A percentile compares a stretch with the other conserved stretches of the same genome.
Evolutionary conservation across 1,140 invertebrate genomes (phyloP).

Genomic region (Micrasema longulum): DNA sequence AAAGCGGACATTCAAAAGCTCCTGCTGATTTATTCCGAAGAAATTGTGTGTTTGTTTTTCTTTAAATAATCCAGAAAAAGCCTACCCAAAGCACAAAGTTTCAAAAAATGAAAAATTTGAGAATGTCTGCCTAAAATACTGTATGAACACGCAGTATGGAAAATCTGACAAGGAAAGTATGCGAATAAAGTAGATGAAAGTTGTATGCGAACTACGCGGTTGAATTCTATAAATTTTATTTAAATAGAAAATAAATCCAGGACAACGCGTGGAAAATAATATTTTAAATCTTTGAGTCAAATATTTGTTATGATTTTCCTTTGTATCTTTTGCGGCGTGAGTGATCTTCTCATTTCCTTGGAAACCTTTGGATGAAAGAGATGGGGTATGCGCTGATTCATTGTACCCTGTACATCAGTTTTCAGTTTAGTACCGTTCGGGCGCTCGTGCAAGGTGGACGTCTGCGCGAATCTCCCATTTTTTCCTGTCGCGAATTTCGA

Average conservation of each 20-base stretch:
- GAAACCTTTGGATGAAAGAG: neutral
- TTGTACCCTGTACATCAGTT: conserved; percentile 13
- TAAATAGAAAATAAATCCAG: neutral
- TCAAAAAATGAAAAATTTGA: conserved; percentile 5
- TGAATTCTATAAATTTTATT: neutral
- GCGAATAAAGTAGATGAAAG: conserved; percentile 1
- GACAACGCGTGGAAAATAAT: neutral
- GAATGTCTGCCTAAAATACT: conserved; percentile 11
- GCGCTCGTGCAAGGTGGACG: conserved; percentile 23
- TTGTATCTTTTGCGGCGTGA: neutral
- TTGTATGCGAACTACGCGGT: conserved; percentile 18
- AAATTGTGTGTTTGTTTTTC: no score
- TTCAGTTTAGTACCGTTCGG: conserved; percentile 19
- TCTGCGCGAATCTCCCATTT: neutral
- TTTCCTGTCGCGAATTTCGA: conserved; percentile 1
- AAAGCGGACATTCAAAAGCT: no score
- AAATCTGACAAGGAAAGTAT: conserved; percentile 18
- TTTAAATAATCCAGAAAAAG: no score
- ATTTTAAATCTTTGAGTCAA: no score
- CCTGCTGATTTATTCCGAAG: no score
- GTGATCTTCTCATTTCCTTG: neutral
- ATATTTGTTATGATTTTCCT: no score
- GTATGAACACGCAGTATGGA: conserved; percentile 32
- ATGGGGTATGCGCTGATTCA: conserved; percentile 28
- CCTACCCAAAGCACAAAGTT: no score